phyloP scores from a whole-genome alignment of 2,888 invertebrate genomes.

The Catocala sponsa region DNA sequence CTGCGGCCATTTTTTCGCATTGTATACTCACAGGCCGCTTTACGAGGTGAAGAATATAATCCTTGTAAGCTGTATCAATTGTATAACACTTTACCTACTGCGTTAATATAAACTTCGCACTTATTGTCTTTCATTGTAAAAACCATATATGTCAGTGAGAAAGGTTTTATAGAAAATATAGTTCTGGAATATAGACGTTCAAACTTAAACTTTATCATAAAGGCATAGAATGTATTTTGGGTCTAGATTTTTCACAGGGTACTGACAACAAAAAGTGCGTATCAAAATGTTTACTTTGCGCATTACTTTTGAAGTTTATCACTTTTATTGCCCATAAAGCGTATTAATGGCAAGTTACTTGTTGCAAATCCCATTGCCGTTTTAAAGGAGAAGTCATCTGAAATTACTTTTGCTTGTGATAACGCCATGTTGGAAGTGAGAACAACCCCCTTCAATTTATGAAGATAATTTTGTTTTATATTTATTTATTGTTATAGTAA shows the following conservation, averaged over 20 bases:
- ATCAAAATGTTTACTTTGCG: slow-evolving; percentile 43
- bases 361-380: slow-evolving; percentile 34
- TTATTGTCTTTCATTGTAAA: slow-evolving; percentile 43
- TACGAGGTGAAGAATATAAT: slow-evolving; percentile 20
- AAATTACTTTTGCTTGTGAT: slow-evolving; percentile 42
- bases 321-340: slow-evolving; percentile 54
- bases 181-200: background rate
- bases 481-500: slow-evolving; percentile 21
- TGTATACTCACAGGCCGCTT: slow-evolving; percentile 1
- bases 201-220: slow-evolving; percentile 3
- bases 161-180: slow-evolving; percentile 31
- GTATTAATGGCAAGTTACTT: slow-evolving; percentile 46
- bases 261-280: slow-evolving; percentile 27
- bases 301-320: slow-evolving; percentile 53
- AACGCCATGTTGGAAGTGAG: slow-evolving; percentile 36
- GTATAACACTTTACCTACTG: slow-evolving; percentile 26
- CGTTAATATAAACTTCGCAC: slow-evolving; percentile 33
- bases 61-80: slow-evolving; percentile 28
- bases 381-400: slow-evolving; percentile 38
- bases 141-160: slow-evolving; percentile 35
- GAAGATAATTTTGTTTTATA: slow-evolving; percentile 27
- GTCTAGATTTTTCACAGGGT: slow-evolving; percentile 11
- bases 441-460: slow-evolving; percentile 33
- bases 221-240: background rate
- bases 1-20: background rate